Evolutionary conservation across 2,888 invertebrate genomes (phyloP).

Genomic region (Noctua janthe): DNA sequence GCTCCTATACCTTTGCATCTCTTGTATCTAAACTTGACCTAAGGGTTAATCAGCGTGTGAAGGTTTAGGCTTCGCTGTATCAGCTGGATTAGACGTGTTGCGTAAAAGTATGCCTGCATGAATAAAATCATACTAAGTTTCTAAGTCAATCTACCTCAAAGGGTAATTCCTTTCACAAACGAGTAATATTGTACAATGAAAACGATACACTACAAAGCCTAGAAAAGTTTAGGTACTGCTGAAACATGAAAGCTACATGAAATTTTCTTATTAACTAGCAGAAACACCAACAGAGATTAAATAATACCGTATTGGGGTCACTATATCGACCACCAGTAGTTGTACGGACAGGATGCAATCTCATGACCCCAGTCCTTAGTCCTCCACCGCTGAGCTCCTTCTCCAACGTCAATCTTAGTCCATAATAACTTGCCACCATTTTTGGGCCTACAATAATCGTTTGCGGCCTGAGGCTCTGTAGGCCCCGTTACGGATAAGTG

Average conservation of each 20-base stretch:
- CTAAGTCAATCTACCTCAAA: neutral
- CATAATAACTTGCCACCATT: conserved; percentile 30
- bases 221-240: neutral
- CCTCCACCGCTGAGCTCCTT: neutral
- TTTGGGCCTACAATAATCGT: conserved; percentile 38
- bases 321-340: neutral
- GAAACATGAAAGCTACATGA: neutral
- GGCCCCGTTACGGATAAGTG: conserved; percentile 28
- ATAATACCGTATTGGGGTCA: neutral
- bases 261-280: neutral
- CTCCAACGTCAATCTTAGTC: neutral
- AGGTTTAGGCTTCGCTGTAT: conserved; percentile 2
- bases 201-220: neutral
- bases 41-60: conserved; percentile 9
- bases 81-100: neutral
- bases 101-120: neutral
- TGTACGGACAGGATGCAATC: conserved; percentile 4
- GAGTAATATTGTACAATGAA: neutral
- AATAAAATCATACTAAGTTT: neutral
- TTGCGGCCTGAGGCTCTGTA: conserved; percentile 41
- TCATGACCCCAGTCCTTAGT: no score
- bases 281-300: neutral
- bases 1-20: neutral
- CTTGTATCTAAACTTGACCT: neutral
- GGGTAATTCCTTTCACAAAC: neutral